Evolutionary conservation across 64 coral and sea anemone species (phyloP).

Genomic region (Pachyseris speciosa): DNA sequence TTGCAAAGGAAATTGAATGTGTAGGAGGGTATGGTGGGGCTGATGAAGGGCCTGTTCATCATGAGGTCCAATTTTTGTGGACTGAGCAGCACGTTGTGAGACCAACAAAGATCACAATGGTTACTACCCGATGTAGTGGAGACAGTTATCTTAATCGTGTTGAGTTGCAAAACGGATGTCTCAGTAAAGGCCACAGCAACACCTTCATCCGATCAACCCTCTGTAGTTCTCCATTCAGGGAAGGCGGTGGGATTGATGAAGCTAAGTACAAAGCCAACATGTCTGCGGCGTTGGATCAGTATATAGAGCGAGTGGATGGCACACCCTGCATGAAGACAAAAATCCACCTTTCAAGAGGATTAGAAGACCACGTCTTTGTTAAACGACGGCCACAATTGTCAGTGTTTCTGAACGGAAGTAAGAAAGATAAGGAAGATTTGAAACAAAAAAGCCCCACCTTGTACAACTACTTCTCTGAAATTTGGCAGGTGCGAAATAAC

Average conservation of each 20-base stretch:
- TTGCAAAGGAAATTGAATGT: slow-evolving; percentile 22
- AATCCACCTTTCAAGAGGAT: slow-evolving; percentile 1
- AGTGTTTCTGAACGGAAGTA: slow-evolving; percentile 28
- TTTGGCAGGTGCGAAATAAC: slow-evolving; percentile 38
- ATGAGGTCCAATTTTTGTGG: slow-evolving; percentile 53
- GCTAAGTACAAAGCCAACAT: slow-evolving; percentile 22
- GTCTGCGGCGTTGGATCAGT: slow-evolving; percentile 23
- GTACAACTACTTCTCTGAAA: slow-evolving; percentile 19
- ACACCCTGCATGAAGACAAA: slow-evolving; percentile 44
- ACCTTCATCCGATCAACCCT: slow-evolving; percentile 49
- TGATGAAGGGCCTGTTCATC: slow-evolving; percentile 41
- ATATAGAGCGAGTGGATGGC: slow-evolving; percentile 16
- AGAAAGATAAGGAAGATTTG: slow-evolving; percentile 45
- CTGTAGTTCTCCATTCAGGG: slow-evolving; percentile 3
- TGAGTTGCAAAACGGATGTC: slow-evolving; percentile 49
- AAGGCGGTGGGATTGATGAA: not conserved
- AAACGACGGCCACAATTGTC: not conserved
- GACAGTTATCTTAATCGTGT: slow-evolving; percentile 47
- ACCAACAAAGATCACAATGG: slow-evolving; percentile 46
- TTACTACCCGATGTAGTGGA: slow-evolving; percentile 40
- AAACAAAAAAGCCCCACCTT: slow-evolving; percentile 38
- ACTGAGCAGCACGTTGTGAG: not conserved
- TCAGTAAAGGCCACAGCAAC: slow-evolving; percentile 29
- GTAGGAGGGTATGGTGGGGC: not conserved
- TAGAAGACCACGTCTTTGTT: not conserved